Conservation (phyloP, 1,140 invertebrate species). For the Tenebrio molitor region DNA sequence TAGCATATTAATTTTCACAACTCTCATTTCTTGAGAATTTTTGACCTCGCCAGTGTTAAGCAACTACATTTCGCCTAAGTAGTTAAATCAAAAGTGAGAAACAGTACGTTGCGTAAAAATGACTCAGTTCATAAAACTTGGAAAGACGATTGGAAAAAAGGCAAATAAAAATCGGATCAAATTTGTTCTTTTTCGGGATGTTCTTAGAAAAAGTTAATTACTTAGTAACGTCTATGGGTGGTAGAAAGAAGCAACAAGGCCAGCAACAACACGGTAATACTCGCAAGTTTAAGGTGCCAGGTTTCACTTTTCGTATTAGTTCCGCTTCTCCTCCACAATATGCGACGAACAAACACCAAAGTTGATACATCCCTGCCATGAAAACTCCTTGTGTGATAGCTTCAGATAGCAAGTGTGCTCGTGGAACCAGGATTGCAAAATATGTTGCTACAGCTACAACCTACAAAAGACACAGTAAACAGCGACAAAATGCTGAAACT, state of each 20-base stretch:
- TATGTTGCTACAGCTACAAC: conserved; percentile 71
- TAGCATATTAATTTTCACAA: too few relatives aligned
- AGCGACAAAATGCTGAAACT: too few relatives aligned
- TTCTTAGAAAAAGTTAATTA: too few relatives aligned
- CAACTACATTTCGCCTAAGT: too few relatives aligned
- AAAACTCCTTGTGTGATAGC: conserved; percentile 74
- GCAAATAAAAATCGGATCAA: too few relatives aligned
- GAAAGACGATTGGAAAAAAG: too few relatives aligned
- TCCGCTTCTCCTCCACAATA: conserved; percentile 74
- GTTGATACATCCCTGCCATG: conserved; percentile 74
- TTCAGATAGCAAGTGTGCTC: conserved; percentile 73
- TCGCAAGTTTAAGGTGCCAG: conserved; percentile 68
- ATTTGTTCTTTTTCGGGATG: too few relatives aligned
- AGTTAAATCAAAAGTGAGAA: too few relatives aligned
- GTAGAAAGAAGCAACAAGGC: conserved; percentile 72
- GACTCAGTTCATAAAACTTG: too few relatives aligned
- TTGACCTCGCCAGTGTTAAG: too few relatives aligned
- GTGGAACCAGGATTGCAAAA: conserved; percentile 72
- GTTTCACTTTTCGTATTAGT: conserved; percentile 69
- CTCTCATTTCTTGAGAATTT: too few relatives aligned
- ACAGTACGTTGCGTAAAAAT: too few relatives aligned
- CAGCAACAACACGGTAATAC: conserved; percentile 75
- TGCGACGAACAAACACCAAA: conserved; percentile 72
- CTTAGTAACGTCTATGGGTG: conserved; percentile 70
- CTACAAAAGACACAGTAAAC: conserved; percentile 63